phyloP scores from a whole-genome alignment of 2,888 invertebrate genomes.

The Marronus borbonicus region DNA sequence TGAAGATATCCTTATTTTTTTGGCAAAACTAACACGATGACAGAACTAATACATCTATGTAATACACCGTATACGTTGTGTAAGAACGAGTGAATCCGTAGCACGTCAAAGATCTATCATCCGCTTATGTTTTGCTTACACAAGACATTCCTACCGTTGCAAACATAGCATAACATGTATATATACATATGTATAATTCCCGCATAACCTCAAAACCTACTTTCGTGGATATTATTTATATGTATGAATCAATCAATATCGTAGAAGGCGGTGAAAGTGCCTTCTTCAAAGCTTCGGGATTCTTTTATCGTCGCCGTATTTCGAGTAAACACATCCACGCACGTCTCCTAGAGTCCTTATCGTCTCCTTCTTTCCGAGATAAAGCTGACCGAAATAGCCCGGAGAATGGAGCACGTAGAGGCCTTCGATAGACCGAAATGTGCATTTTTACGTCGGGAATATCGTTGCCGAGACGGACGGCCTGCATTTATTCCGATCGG shows the following conservation, averaged over 20 bases:
- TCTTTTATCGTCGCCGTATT: constrained; percentile 25
- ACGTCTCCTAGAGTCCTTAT: constrained; percentile 1
- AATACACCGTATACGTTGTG: background rate
- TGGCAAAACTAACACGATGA: background rate
- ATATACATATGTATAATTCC: background rate
- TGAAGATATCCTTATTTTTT: too few species aligned
- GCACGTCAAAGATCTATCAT: background rate
- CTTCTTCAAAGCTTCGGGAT: constrained; percentile 21
- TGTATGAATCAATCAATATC: constrained; percentile 24
- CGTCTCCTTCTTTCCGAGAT: constrained; percentile 1
- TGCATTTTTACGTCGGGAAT: constrained; percentile 11
- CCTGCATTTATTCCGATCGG: constrained; percentile 8
- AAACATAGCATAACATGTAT: background rate
- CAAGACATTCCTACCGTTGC: constrained; percentile 5
- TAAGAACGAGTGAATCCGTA: background rate
- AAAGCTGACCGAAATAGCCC: constrained; percentile 4
- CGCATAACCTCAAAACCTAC: constrained; percentile 35
- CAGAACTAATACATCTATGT: background rate
- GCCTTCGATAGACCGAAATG: background rate
- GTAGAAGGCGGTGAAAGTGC: constrained; percentile 36
- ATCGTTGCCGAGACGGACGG: constrained; percentile 9
- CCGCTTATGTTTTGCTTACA: constrained; percentile 10
- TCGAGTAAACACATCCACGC: constrained; percentile 31
- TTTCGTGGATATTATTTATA: constrained; percentile 42
- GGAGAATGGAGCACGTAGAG: background rate